phyloP scores from a whole-genome alignment of 2,888 invertebrate species.

The Euzophera pinguis region DNA sequence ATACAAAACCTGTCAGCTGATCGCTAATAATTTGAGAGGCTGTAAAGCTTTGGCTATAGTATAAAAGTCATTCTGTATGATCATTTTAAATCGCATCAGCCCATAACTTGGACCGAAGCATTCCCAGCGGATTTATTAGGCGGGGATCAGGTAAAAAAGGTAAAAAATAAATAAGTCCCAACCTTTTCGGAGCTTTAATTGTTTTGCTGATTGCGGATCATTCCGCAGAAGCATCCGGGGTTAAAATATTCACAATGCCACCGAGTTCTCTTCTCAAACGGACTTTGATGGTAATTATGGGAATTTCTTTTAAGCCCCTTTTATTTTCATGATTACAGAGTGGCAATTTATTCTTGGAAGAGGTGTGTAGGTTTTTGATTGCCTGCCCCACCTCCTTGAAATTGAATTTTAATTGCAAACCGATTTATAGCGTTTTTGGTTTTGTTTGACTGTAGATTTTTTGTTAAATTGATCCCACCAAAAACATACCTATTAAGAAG shows the following conservation, averaged over 20 bases:
- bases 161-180: constrained; percentile 36
- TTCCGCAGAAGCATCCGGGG: constrained; percentile 30
- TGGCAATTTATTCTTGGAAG: constrained; percentile 3
- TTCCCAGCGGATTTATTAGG: constrained; percentile 39
- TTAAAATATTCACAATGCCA: constrained; percentile 25
- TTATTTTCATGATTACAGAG: background rate
- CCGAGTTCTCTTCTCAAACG: constrained; percentile 24
- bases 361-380: too few relatives aligned
- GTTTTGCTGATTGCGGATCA: constrained; percentile 49
- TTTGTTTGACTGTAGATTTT: too few relatives aligned
- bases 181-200: constrained; percentile 41
- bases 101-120: constrained; percentile 19
- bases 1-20: too few relatives aligned
- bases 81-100: background rate
- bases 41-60: too few relatives aligned
- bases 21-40: too few relatives aligned
- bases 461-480: too few relatives aligned
- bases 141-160: constrained; percentile 36
- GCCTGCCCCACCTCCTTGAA: too few relatives aligned
- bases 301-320: background rate
- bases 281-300: constrained; percentile 14
- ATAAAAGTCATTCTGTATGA: constrained; percentile 6
- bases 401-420: too few relatives aligned
- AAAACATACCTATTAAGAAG: too few relatives aligned
- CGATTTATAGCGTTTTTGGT: too few relatives aligned